Evolutionary conservation across 2,888 invertebrate species (phyloP), one percentile per base, ranked within the genome.

Genomic region (Acanthosoma haemorrhoidale): DNA sequence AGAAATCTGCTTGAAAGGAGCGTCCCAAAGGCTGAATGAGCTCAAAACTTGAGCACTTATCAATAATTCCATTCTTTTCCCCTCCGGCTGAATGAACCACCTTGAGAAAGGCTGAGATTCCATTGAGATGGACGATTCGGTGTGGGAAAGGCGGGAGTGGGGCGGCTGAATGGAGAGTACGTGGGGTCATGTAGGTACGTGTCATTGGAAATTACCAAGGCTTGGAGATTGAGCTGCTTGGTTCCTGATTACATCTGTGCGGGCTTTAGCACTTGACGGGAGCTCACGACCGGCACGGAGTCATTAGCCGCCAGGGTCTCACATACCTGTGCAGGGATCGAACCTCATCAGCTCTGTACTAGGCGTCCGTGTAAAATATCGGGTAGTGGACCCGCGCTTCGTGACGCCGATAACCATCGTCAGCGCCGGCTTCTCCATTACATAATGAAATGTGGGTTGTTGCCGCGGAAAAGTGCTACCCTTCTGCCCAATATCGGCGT

Each of bases 191-290:
- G 61, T 34, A 36, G 38, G 18, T 34, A 61, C 61, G 61, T 61
- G 61, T 61, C 61, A 61, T 61, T 61, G 61, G 61, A 38, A 61
- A 61, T 61, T 61, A 61, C 61, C 61, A 21, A 18, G 6, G 21
- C 51, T n/a, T n/a, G 18, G 61, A 61, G 61, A 61, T 61, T 61
- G 61, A n/a, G 59, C 32, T 61, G 13, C 61, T 38, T 6, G 34
- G 59, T 31, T 61, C 36, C 32, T 61, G 61, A 61, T 61, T 61
- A 61, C 61, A 31, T 18, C 31, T 36, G 18, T n/a, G 25, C n/a
- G 25, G 51, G 61, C 61, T 61, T 61, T 61, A 61, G 61, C 61
- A 61, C 61, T 61, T 61, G 5, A 13, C 25, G 38, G 61, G 25
- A 16, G 59, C 25, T 51, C 51, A 51, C 51, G 51, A 51, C 51